Base-by-base conservation (phyloP, 2,888 invertebrate genomes). In the Neoitamus cyanurus region DNA sequence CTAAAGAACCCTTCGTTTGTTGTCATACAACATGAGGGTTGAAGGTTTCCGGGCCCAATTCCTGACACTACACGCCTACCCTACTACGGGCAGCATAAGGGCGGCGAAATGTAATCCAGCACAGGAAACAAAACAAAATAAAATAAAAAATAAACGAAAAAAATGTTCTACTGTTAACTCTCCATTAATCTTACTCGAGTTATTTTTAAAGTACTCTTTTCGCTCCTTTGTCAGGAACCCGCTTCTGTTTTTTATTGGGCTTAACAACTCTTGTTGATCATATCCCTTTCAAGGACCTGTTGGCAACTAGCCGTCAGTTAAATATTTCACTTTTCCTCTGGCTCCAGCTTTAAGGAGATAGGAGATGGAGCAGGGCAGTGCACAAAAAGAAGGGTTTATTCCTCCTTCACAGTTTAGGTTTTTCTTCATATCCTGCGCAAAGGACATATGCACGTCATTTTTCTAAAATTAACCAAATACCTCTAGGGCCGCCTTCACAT, bases 11-110 rank as follows among this genome's bases (percentile, higher is more conserved):
- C 58, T 58, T 58, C 58, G 58, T 58, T 58, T 58, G 58, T 58
- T 58, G 58, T 58, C 58, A 58, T 58, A 58, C 58, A 58, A 58
- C 58, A 58, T 58, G 58, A 58, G 58, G 58, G 58, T 58, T 58
- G 58, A 58, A 20, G 58, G 58, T 58, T 58, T 25, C 25, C 9
- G 20, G 20, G 9, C 9, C 58, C 20, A 15, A 58, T 1, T 58
- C 20, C 20, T 58, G 25, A 58, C 58, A 58, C 58, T 9, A 58
- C 20, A 58, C 58, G 58, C 58, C 42, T 42, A 42, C 42, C 42
- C 42, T n/a, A 42, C n/a, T 42, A n/a, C 42, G 42, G 42, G n/a
- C 13, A n/a, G 42, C 42, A 42, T 42, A 42, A 42, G 42, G 42
- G 42, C 42, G 42, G 42, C n/a, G n/a, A 42, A 42, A 42, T 42